phyloP scores from a whole-genome alignment of 1,140 invertebrate genomes.

The Gryllus bimaculatus region DNA sequence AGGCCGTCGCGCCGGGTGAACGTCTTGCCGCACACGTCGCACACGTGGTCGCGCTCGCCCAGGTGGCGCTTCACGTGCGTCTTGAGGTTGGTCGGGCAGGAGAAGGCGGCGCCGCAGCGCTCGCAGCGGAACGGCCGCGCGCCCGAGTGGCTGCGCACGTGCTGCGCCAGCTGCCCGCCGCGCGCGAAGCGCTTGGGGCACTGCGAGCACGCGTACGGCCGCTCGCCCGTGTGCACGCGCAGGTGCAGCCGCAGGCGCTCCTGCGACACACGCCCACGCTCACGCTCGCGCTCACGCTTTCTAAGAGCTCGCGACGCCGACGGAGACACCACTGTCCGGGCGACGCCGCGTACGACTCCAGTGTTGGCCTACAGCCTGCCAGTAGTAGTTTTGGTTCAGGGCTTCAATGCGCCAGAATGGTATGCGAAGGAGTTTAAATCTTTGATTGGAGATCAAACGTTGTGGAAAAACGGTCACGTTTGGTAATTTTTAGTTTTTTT shows the following conservation, averaged over 20 bases:
- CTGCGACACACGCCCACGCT: slow-evolving; percentile 50
- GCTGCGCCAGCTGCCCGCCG: slow-evolving; percentile 71
- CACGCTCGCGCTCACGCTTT: too few relatives aligned
- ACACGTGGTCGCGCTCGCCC: slow-evolving; percentile 81
- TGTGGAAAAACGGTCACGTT: too few relatives aligned
- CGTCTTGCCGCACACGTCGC: slow-evolving; percentile 73
- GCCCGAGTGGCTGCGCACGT: slow-evolving; percentile 77
- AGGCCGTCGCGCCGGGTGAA: slow-evolving; percentile 63
- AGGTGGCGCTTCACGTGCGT: slow-evolving; percentile 71
- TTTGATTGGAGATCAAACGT: too few relatives aligned
- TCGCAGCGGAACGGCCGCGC: slow-evolving; percentile 63
- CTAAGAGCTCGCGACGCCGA: too few relatives aligned
- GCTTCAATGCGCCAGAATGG: too few relatives aligned
- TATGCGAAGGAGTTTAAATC: too few relatives aligned
- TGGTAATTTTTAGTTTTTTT: too few relatives aligned
- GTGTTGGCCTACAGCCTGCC: too few relatives aligned
- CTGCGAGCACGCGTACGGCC: slow-evolving; percentile 74
- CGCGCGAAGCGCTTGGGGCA: slow-evolving; percentile 76
- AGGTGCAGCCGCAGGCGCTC: slow-evolving; percentile 67
- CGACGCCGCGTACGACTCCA: too few relatives aligned
- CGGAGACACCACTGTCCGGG: too few relatives aligned
- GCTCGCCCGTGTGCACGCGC: slow-evolving; percentile 73
- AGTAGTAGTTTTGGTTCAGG: too few relatives aligned
- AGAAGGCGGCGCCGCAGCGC: slow-evolving; percentile 69
- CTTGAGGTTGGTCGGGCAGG: slow-evolving; percentile 62